Evolutionary conservation across 2,113 vertebrate genomes (phyloP).

Genomic region (Psittacula cyanocephala): DNA sequence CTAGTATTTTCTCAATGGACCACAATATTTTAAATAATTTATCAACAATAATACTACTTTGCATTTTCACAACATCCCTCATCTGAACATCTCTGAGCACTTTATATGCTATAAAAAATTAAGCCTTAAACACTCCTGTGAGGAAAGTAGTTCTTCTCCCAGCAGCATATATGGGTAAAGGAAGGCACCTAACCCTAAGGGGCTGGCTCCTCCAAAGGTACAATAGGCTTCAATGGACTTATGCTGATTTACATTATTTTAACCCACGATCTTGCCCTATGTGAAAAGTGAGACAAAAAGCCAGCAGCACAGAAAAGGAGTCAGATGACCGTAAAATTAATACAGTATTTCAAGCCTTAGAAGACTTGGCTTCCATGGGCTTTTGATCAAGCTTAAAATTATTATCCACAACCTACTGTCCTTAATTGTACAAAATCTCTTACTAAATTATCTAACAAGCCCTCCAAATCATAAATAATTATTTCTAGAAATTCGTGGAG

Average conservation of each 20-base stretch:
- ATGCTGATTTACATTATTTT: not conserved
- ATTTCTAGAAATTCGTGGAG: slow-evolving; percentile 26
- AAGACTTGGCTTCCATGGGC: slow-evolving; percentile 39
- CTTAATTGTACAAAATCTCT: slow-evolving; percentile 25
- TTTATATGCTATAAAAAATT: slow-evolving; percentile 67
- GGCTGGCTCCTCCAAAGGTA: not conserved
- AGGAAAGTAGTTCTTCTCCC: slow-evolving; percentile 30
- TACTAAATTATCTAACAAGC: slow-evolving; percentile 23
- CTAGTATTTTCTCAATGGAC: slow-evolving; percentile 74
- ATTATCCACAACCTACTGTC: slow-evolving; percentile 7
- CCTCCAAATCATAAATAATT: slow-evolving; percentile 37
- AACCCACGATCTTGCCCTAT: not conserved
- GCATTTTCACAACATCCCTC: slow-evolving; percentile 68
- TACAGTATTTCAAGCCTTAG: slow-evolving; percentile 36
- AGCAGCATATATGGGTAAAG: not conserved
- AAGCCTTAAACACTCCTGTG: slow-evolving; percentile 61
- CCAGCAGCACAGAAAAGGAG: not conserved
- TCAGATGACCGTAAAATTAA: slow-evolving; percentile 26
- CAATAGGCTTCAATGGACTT: not conserved
- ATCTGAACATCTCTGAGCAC: slow-evolving; percentile 56
- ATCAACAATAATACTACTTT: slow-evolving; percentile 71
- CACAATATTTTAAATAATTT: slow-evolving; percentile 75
- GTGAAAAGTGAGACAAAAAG: slow-evolving; percentile 31
- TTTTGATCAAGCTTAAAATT: slow-evolving; percentile 56
- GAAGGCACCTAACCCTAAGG: not conserved